phyloP scores from a whole-genome alignment of 2,797 vertebrate species.

The Apodemus agrarius region DNA sequence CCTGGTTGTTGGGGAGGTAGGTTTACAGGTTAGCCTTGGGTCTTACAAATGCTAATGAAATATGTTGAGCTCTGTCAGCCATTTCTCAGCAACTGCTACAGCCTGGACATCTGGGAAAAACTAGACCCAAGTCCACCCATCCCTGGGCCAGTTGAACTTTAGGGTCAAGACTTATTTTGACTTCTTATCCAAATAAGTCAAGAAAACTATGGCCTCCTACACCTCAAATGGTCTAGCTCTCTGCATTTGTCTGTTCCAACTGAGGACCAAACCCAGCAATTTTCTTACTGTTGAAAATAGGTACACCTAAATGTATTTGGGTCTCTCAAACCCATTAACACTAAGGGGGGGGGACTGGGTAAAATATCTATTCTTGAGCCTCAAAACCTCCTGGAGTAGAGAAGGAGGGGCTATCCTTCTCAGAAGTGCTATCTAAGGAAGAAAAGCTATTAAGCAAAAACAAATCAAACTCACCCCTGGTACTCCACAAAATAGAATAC shows the following conservation, averaged over 20 bases:
- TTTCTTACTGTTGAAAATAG: slow-evolving; percentile 40
- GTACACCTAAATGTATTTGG: background rate
- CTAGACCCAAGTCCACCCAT: background rate
- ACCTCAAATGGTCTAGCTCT: background rate
- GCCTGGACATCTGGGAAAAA: background rate
- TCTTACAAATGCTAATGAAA: background rate
- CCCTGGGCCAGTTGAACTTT: background rate
- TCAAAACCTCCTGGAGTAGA: background rate
- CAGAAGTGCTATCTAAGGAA: background rate
- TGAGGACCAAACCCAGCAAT: slow-evolving; percentile 13
- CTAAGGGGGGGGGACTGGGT: background rate
- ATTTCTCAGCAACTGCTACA: background rate
- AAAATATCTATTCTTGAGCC: background rate
- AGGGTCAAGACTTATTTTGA: slow-evolving; percentile 1
- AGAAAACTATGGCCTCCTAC: background rate
- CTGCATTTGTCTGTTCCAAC: background rate
- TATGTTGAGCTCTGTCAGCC: background rate
- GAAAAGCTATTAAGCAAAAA: slow-evolving; percentile 6
- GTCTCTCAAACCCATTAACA: background rate
- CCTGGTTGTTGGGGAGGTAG: background rate
- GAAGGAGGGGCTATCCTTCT: background rate
- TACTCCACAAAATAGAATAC: slow-evolving; percentile 87
- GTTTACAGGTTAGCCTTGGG: background rate
- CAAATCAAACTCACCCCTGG: slow-evolving; percentile 86
- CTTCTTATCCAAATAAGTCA: background rate